Conservation (phyloP, 1,140 invertebrate genomes). For the Dreissena polymorpha region DNA sequence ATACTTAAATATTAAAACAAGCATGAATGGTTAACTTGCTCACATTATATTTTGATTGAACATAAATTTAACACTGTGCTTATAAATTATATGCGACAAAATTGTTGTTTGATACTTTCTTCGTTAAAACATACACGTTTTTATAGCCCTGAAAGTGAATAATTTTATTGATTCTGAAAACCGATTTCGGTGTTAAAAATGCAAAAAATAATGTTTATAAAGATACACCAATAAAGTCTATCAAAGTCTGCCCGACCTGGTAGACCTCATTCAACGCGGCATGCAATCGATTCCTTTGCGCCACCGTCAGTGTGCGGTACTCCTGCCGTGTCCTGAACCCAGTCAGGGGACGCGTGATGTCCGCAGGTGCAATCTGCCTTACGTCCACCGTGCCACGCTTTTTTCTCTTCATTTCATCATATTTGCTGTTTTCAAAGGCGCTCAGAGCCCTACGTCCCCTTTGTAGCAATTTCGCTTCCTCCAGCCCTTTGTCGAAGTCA, state of each 20-base stretch:
- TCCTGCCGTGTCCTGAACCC: slow-evolving; percentile 25
- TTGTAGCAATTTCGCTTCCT: not conserved
- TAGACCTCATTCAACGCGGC: slow-evolving; percentile 20
- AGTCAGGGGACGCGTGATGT: slow-evolving; percentile 8
- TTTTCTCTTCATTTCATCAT: not conserved
- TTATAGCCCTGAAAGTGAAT: too few relatives aligned
- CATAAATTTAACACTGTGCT: too few relatives aligned
- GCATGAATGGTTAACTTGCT: too few relatives aligned
- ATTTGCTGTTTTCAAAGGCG: not conserved
- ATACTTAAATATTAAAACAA: too few relatives aligned
- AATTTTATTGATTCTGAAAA: too few relatives aligned
- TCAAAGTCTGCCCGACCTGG: not conserved
- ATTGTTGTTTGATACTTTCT: too few relatives aligned
- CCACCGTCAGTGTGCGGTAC: slow-evolving; percentile 16
- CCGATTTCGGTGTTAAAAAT: too few relatives aligned
- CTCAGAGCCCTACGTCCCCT: not conserved
- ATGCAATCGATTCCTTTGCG: slow-evolving; percentile 20
- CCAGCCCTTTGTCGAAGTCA: not conserved
- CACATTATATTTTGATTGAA: too few relatives aligned
- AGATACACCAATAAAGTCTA: too few relatives aligned
- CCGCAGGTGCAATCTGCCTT: slow-evolving; percentile 8
- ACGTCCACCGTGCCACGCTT: not conserved
- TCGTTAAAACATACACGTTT: too few relatives aligned
- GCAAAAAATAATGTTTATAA: too few relatives aligned
- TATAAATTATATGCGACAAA: too few relatives aligned